Evolutionary conservation across 1,140 invertebrate species (phyloP).

Genomic region (Orussus abietinus): DNA sequence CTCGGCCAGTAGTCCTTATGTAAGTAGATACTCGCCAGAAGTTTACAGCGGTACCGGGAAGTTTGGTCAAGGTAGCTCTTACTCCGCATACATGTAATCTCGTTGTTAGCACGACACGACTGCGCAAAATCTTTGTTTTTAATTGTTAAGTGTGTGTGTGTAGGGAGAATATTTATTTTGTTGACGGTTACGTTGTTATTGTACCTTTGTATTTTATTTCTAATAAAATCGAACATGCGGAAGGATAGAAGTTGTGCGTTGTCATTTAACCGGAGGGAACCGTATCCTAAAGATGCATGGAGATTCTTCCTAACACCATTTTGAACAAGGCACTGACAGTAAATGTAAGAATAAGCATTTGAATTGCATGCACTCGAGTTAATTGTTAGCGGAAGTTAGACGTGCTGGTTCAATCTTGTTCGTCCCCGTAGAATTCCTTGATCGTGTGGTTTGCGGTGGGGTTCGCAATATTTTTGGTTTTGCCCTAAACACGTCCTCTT

Average conservation of each 20-base stretch:
- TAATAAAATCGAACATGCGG: conserved; percentile 9
- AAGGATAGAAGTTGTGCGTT: too few relatives aligned
- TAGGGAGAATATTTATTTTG: conserved; percentile 18
- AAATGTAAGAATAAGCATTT: too few relatives aligned
- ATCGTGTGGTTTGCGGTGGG: conserved; percentile 21
- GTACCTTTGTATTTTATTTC: conserved; percentile 10
- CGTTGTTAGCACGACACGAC: too few relatives aligned
- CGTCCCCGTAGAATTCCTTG: not conserved
- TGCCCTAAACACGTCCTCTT: conserved; percentile 32
- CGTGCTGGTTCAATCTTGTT: too few relatives aligned
- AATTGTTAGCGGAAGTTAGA: too few relatives aligned
- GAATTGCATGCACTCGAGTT: too few relatives aligned
- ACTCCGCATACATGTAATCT: not conserved
- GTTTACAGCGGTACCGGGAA: not conserved
- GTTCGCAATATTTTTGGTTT: conserved; percentile 39
- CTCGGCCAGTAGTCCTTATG: conserved; percentile 1
- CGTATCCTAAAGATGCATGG: too few relatives aligned
- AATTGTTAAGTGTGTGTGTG: not conserved
- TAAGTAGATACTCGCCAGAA: conserved; percentile 1
- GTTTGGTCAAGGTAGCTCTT: conserved; percentile 8
- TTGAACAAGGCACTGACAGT: too few relatives aligned
- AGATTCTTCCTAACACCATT: too few relatives aligned
- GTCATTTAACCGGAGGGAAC: too few relatives aligned
- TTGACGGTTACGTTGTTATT: conserved; percentile 2
- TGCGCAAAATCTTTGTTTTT: not conserved